Base-by-base conservation (phyloP, 2,797 vertebrate genomes). In the Holocentrus rufus region DNA sequence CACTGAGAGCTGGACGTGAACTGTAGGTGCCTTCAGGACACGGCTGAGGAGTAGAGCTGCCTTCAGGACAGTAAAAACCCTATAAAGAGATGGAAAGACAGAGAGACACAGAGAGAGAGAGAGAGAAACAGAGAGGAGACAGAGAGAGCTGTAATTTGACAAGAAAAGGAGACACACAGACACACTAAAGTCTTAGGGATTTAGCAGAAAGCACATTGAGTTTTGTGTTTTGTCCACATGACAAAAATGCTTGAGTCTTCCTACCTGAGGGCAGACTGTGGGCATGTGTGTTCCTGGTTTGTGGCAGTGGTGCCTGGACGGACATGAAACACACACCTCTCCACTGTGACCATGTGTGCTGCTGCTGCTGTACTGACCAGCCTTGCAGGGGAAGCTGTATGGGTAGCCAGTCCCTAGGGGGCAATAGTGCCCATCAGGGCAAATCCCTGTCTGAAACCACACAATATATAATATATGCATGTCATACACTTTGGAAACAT, bases 341-440 rank as follows among this genome's bases (percentile, higher is more conserved):
- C 91, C 93, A 49, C 68, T 62, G 55, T 92, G 93, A 1, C 83
- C 46, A 1, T 89, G 90, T n/a, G 93, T 92, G 74, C 92, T 93
- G 69, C 93, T 93, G 69, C 93, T 95, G 86, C 95, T 94, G 82
- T 94, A 96, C 42, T 76, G 91, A 15, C 96, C 95, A 17, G 92
- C 65, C 60, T 80, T 81, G 81, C 96, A 98, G 31, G 95, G 96
- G 79, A 93, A 92, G 20, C 93, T 94, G 69, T 92, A 89, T 0
- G 95, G 95, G 80, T 92, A 83, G 10, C 95, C 96, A 2, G 96
- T 98, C 14, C 95, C 95, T 0, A 3, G 14, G 10, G 96, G 95
- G 72, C 96, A 97, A 58, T 77, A 89, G 68, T 95, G 94, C 2
- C 96, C 96, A 13, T 93, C 77, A 27, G 95, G 96, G 85, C 96